These are phyloP conservation scores for Enteromius thamalakanensis DNA, from an alignment of 2,797 vertebrate genomes.

Conservation along the genomic window DNA sequence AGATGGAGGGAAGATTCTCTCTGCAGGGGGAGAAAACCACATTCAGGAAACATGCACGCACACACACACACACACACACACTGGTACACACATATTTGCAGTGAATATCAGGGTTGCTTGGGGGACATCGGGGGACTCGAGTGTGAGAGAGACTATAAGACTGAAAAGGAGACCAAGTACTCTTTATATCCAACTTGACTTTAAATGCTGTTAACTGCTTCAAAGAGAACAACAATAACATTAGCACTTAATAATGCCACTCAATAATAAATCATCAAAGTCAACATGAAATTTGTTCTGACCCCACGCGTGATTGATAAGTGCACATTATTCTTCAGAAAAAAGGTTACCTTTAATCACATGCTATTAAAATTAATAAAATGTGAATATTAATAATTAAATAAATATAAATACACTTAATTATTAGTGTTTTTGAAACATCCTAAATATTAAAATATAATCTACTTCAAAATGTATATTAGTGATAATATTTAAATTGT, in stretches of 20 bases:
- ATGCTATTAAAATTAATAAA: not conserved
- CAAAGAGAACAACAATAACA: conserved; percentile 9
- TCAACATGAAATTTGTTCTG: conserved; percentile 12
- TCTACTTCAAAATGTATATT: not conserved
- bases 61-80: conserved; percentile 50
- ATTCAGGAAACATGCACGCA: conserved; percentile 72
- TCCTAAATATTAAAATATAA: not conserved
- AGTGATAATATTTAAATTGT: not conserved
- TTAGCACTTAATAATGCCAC: conserved; percentile 14
- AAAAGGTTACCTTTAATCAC: not conserved
- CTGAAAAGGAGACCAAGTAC: conserved; percentile 18
- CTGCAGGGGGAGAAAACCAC: conserved; percentile 68
- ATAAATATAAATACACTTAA: not conserved
- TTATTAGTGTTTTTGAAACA: not conserved
- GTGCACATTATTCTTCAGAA: not conserved
- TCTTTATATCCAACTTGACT: conserved; percentile 18
- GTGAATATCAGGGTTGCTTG: conserved; percentile 76
- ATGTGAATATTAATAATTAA: not conserved
- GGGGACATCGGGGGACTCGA: conserved; percentile 72
- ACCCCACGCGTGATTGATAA: not conserved
- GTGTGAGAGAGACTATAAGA: conserved; percentile 23
- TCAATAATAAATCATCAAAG: conserved; percentile 23
- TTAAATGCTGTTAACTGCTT: conserved; percentile 29
- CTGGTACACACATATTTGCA: conserved; percentile 76
- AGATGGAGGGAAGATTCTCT: conserved; percentile 74